Base-by-base conservation (phyloP, 2,888 invertebrate genomes). In the Melikaiella ostensackeni region DNA sequence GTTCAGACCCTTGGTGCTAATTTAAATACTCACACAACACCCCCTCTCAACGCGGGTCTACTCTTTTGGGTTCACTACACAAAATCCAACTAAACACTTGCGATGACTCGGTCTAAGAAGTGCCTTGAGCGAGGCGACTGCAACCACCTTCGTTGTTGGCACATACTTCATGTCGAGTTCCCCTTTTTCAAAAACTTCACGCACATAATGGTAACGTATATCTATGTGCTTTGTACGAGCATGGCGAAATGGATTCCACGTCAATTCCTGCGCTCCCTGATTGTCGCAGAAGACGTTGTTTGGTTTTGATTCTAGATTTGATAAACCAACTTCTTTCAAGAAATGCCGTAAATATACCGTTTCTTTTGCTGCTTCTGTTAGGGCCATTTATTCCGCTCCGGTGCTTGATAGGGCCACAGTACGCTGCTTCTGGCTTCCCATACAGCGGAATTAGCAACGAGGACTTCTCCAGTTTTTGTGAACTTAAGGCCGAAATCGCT, bases 231-330 rank as follows among this genome's bases (percentile, higher is more conserved):
- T n/a, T n/a, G 74, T 64, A 11, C 77, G 55, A 2, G 74, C 30
- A 75, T 75, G 75, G 38, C 42, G 64, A 1, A 77, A 42, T 57
- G 55, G 75, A 55, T 75, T 77, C 11, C 59, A 21, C 74, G 59
- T 66, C 30, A 77, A 27, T 16, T 77, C 64, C 30, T 74, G 74
- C 6, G 63, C 77, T 1, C 74, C 66, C 30, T 77, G 77, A 27
- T 77, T 74, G 24, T 77, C 77, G 21, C 70, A 62, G 30, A 30
- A 77, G 21, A 77, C 59, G 5, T 33, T 35, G 7, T 61, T 75
- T 33, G 59, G 21, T 1, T 38, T 21, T 5, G 59, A 5, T 8
- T 27, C 74, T 21, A 1, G 1, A 11, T 59, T 27, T 21, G 21
- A 16, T 21, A 35, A 61, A 21, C 59, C 59, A 57, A 57, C 24